A percentile compares a stretch with the other conserved stretches of the same genome.
phyloP scores from a whole-genome alignment of 2,113 vertebrate genomes.

The Emydocephalus ijimae region DNA sequence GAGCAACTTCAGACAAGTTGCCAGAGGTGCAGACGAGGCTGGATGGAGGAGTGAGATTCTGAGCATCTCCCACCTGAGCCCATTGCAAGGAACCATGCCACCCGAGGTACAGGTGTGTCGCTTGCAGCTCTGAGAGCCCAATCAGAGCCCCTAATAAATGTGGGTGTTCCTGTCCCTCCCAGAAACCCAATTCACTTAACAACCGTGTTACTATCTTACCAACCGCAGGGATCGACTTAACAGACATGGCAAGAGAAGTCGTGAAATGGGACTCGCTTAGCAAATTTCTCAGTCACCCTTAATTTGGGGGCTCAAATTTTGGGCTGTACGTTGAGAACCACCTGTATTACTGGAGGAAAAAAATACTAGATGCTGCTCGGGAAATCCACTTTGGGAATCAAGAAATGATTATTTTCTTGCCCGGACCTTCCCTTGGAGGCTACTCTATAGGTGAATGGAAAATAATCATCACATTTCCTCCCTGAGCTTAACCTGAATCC shows the following conservation, averaged over 20 bases:
- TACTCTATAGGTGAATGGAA: slow-evolving; percentile 44
- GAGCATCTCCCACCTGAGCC: not conserved
- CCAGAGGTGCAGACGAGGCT: not conserved
- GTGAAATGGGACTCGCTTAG: no score
- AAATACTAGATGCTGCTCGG: slow-evolving; percentile 18
- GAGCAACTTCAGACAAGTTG: not conserved
- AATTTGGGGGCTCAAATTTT: no score
- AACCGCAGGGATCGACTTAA: no score
- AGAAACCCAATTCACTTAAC: no score
- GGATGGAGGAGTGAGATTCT: not conserved
- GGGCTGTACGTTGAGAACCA: no score
- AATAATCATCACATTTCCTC: not conserved
- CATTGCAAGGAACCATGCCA: not conserved
- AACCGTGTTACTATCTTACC: no score
- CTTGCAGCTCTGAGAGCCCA: not conserved
- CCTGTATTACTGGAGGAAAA: not conserved
- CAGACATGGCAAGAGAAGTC: no score
- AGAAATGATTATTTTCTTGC: slow-evolving; percentile 38
- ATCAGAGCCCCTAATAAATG: not conserved
- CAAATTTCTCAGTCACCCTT: no score
- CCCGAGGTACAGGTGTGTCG: not conserved
- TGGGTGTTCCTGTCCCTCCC: not conserved
- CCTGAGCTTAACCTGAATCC: slow-evolving; percentile 60
- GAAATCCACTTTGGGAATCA: slow-evolving; percentile 32
- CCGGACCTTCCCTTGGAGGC: slow-evolving; percentile 49